These are phyloP conservation scores for Colletes collaris DNA, from an alignment of 2,888 invertebrate genomes.

Conservation along the genomic window DNA sequence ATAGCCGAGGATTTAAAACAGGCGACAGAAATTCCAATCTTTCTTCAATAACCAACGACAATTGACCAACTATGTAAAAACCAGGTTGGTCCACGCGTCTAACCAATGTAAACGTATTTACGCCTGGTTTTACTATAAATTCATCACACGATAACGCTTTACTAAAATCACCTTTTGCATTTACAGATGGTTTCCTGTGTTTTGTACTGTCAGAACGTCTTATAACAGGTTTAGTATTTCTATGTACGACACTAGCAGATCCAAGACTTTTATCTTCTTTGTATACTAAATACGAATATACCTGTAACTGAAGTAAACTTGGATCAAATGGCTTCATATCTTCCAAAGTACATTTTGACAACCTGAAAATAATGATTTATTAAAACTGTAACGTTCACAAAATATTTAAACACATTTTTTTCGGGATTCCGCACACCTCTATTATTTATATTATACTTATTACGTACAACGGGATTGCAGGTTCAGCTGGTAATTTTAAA, in stretches of 20 bases:
- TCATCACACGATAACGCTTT: constrained; percentile 85
- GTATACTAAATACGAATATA: constrained; percentile 89
- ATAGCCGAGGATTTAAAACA: constrained; percentile 84
- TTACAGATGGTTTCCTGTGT: constrained; percentile 87
- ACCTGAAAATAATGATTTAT: constrained; percentile 78
- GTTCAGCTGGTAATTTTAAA: constrained; percentile 83
- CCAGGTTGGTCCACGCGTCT: constrained; percentile 87
- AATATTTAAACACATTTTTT: neutral
- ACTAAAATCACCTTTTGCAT: constrained; percentile 87
- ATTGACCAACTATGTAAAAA: constrained; percentile 88
- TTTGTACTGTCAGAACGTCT: constrained; percentile 90
- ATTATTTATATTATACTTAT: constrained; percentile 27
- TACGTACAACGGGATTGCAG: constrained; percentile 81
- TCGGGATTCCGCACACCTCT: too few species aligned
- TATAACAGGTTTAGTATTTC: constrained; percentile 86
- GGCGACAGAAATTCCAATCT: constrained; percentile 90
- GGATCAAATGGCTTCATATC: constrained; percentile 87
- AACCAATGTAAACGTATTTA: constrained; percentile 86
- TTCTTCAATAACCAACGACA: constrained; percentile 86
- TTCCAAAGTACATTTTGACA: constrained; percentile 84
- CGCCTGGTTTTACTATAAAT: constrained; percentile 86
- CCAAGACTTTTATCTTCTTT: constrained; percentile 92
- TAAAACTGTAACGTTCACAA: too few species aligned
- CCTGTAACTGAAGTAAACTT: constrained; percentile 86
- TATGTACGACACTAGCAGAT: constrained; percentile 89